A percentile compares a stretch with the other conserved stretches of the same genome.
These are phyloP conservation scores for Lamellibrachia columna DNA, from an alignment of 2,888 invertebrate genomes.

Conservation along the genomic window DNA sequence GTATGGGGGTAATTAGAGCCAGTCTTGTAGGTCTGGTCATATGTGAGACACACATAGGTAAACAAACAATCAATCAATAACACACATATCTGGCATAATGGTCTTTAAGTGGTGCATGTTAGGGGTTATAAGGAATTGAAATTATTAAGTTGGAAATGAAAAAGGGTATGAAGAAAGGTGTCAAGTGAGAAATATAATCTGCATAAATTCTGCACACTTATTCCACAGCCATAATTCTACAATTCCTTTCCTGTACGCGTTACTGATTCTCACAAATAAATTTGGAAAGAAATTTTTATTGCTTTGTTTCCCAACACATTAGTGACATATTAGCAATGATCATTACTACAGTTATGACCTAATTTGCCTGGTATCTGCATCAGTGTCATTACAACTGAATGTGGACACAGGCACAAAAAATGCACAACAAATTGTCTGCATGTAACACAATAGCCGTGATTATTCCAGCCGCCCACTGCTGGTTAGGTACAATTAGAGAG, in stretches of 20 bases:
- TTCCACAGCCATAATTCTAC: neutral
- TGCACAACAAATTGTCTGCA: neutral
- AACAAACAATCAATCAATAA: neutral
- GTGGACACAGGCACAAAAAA: neutral
- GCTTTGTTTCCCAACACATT: neutral
- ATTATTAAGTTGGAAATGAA: neutral
- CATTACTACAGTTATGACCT: neutral
- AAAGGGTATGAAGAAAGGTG: neutral
- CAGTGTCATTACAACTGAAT: neutral
- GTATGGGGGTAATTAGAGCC: neutral
- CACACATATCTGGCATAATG: neutral
- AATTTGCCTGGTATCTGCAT: neutral
- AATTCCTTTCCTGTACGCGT: neutral
- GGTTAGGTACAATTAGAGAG: neutral
- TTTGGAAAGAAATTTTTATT: neutral
- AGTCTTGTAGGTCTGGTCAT: neutral
- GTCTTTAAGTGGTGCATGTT: constrained; percentile 7
- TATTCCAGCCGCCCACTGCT: neutral
- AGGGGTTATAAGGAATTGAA: neutral
- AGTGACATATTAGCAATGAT: neutral
- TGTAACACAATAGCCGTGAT: constrained; percentile 6
- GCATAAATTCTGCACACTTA: neutral
- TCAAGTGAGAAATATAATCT: neutral
- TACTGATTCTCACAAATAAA: neutral
- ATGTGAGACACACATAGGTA: neutral